These are phyloP conservation scores for Melanocharis versteri DNA, from an alignment of 2,113 vertebrate genomes.

Conservation along the genomic window DNA sequence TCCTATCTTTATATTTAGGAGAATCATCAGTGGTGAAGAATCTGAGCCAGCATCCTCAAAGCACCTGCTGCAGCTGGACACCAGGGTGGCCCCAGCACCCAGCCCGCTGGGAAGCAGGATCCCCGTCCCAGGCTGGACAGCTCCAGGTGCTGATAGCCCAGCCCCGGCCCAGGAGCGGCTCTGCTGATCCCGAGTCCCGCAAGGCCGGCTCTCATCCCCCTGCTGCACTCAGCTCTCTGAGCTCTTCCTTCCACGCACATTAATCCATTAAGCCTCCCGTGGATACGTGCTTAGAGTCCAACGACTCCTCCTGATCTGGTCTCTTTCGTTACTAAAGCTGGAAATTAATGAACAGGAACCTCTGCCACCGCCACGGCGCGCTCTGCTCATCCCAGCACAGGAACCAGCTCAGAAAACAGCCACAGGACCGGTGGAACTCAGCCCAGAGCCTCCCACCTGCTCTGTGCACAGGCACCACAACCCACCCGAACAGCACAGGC, in stretches of 20 bases:
- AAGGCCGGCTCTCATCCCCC: not conserved
- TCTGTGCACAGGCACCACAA: not conserved
- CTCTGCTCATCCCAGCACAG: not conserved
- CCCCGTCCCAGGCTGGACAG: not conserved
- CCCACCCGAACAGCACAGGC: too few relatives aligned
- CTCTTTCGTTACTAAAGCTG: not conserved
- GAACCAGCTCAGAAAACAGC: not conserved
- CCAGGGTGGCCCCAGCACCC: fast-evolving
- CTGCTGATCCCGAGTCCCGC: fast-evolving
- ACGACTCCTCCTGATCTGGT: not conserved
- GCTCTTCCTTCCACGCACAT: not conserved
- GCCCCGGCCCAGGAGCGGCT: not conserved
- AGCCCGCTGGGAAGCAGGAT: not conserved
- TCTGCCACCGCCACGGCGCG: fast-evolving
- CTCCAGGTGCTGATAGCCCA: not conserved
- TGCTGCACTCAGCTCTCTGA: not conserved
- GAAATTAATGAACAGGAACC: not conserved
- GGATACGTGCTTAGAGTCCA: not conserved
- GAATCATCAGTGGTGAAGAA: not conserved
- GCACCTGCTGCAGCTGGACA: not conserved
- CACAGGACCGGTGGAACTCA: not conserved
- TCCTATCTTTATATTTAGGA: too few relatives aligned
- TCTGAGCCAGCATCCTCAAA: not conserved
- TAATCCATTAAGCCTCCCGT: not conserved
- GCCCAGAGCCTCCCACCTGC: not conserved